phyloP scores from a whole-genome alignment of 92 coral and sea anemone genomes.

The Epizoanthus stellaris region DNA sequence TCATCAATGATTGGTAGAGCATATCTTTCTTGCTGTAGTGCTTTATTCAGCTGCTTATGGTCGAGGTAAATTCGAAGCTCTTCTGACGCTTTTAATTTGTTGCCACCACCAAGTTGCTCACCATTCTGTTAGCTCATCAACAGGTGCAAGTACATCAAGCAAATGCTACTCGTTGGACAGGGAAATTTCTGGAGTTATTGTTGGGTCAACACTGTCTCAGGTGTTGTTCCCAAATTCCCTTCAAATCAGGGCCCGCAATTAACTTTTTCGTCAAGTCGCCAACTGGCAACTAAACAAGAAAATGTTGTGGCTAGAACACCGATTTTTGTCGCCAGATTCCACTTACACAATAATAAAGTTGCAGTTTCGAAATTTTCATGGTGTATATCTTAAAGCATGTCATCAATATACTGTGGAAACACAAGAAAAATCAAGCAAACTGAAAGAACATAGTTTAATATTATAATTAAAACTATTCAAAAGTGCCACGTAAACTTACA shows the following conservation, averaged over 20 bases:
- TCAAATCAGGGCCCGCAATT: too few relatives aligned
- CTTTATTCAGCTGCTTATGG: constrained; percentile 22
- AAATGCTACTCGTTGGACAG: constrained; percentile 4
- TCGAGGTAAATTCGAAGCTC: constrained; percentile 28
- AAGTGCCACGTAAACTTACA: too few relatives aligned
- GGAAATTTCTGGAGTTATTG: constrained; percentile 6
- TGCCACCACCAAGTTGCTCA: constrained; percentile 46
- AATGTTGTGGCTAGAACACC: too few relatives aligned
- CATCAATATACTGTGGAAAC: too few relatives aligned
- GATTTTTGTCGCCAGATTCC: too few relatives aligned
- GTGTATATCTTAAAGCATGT: too few relatives aligned
- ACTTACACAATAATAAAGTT: constrained; percentile 58
- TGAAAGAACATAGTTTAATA: too few relatives aligned
- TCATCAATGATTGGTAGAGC: constrained; percentile 21
- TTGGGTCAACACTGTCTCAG: constrained; percentile 21
- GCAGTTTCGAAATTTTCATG: constrained; percentile 69
- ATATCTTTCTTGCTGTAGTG: constrained; percentile 17
- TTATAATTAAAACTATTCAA: too few relatives aligned
- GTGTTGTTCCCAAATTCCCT: constrained; percentile 37
- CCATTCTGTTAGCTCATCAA: constrained; percentile 52
- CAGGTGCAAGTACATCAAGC: constrained; percentile 17
- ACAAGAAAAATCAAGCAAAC: too few relatives aligned
- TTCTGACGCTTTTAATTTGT: background rate
- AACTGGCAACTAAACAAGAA: too few relatives aligned
- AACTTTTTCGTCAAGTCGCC: too few relatives aligned